Conservation (phyloP, 2,888 invertebrate genomes). For the Resseliella maxima region DNA sequence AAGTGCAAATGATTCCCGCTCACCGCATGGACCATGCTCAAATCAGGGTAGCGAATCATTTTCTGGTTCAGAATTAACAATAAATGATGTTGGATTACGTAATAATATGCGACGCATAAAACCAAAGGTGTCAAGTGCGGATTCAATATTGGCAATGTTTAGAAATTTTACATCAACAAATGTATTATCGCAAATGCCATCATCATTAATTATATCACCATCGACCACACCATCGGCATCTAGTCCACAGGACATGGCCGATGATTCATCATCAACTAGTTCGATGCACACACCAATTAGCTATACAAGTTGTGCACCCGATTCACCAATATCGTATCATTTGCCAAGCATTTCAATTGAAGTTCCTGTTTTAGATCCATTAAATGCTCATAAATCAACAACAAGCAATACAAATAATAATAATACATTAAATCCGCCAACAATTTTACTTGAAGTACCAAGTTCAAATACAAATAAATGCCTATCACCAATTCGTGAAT, state of each 20-base stretch:
- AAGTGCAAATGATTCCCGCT: conserved; percentile 72
- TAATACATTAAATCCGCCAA: conserved; percentile 75
- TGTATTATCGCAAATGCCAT: conserved; percentile 70
- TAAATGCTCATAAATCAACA: conserved; percentile 70
- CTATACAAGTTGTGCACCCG: conserved; percentile 71
- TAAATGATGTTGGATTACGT: conserved; percentile 72
- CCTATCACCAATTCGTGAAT: conserved; percentile 81
- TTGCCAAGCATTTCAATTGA: conserved; percentile 69
- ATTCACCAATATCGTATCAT: conserved; percentile 72
- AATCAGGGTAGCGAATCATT: conserved; percentile 83
- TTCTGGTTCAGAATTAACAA: conserved; percentile 77
- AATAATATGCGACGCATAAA: conserved; percentile 63
- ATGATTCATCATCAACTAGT: conserved; percentile 73
- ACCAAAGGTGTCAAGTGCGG: conserved; percentile 80
- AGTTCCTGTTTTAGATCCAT: conserved; percentile 75
- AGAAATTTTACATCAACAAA: conserved; percentile 77
- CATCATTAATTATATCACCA: conserved; percentile 74
- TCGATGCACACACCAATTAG: conserved; percentile 74
- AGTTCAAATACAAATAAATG: conserved; percentile 77
- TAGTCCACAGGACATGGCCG: conserved; percentile 79
- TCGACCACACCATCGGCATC: conserved; percentile 80
- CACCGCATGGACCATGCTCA: conserved; percentile 77
- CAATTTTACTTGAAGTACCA: conserved; percentile 82
- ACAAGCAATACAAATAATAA: conserved; percentile 69
- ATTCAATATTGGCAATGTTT: conserved; percentile 84